These are phyloP conservation scores for Lasioglossum pauxillum DNA, from an alignment of 2,888 invertebrate species.

Conservation along the genomic window DNA sequence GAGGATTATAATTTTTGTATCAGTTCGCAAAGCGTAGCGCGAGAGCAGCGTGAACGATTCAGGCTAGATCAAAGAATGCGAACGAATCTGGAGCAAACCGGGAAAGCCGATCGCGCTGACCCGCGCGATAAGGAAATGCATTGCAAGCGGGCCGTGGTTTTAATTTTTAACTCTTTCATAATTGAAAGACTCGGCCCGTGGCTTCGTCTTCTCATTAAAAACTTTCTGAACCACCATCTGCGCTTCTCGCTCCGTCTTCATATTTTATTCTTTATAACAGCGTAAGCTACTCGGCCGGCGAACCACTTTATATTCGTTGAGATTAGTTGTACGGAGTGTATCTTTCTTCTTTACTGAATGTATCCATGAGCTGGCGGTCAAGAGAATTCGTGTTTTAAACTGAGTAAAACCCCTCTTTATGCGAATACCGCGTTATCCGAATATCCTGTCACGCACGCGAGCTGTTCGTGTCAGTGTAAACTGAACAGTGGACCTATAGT, in stretches of 20 bases:
- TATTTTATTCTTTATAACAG: slow-evolving; percentile 68
- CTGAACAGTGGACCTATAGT: not conserved
- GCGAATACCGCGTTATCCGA: not conserved
- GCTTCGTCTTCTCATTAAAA: slow-evolving; percentile 68
- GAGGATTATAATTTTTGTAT: not conserved
- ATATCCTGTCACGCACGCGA: not conserved
- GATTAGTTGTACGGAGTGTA: slow-evolving; percentile 51
- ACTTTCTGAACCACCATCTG: slow-evolving; percentile 68
- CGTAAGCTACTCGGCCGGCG: slow-evolving; percentile 50
- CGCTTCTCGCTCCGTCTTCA: slow-evolving; percentile 63
- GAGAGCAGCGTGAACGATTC: not conserved
- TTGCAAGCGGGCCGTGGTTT: slow-evolving; percentile 39
- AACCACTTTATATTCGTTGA: slow-evolving; percentile 64
- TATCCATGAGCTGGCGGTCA: not conserved
- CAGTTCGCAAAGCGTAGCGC: not conserved
- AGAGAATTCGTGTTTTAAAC: not conserved
- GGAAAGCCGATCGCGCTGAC: slow-evolving; percentile 39
- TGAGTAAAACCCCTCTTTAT: not conserved
- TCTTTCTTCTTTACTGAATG: slow-evolving; percentile 15
- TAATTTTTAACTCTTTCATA: slow-evolving; percentile 67
- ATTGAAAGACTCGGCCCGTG: slow-evolving; percentile 60
- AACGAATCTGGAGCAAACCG: not conserved
- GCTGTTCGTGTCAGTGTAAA: not conserved
- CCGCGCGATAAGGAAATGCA: slow-evolving; percentile 45
- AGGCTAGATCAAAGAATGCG: not conserved